Conservation (phyloP, 2,113 vertebrate species). For the Papio anubis region DNA sequence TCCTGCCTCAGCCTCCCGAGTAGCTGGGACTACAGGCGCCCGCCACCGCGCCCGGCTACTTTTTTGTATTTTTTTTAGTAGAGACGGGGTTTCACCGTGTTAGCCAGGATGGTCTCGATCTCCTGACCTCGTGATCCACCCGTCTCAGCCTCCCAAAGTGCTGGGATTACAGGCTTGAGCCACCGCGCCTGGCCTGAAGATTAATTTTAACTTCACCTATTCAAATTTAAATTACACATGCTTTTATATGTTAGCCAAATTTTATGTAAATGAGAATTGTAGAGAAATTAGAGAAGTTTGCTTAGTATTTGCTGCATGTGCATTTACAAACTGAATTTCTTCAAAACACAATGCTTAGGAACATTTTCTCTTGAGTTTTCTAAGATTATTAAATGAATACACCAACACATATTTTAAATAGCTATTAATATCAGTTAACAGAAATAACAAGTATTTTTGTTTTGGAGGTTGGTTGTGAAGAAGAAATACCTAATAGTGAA, state of each 20-base stretch:
- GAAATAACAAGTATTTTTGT: not conserved
- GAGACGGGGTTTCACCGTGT: too few species aligned
- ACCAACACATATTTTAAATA: not conserved
- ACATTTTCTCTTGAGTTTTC: slow-evolving; percentile 20
- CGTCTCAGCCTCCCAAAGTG: too few species aligned
- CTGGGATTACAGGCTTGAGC: too few species aligned
- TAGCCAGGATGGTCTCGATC: too few species aligned
- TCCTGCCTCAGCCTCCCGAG: too few species aligned
- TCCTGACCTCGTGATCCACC: too few species aligned
- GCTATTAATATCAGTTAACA: not conserved
- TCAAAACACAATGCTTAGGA: not conserved
- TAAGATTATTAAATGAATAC: not conserved
- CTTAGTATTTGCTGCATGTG: not conserved
- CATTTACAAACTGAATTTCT: not conserved
- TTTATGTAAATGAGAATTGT: slow-evolving; percentile 44
- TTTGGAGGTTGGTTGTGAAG: not conserved
- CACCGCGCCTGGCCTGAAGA: not conserved
- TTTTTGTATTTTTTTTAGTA: too few species aligned
- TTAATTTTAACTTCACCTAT: not conserved
- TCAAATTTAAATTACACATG: not conserved
- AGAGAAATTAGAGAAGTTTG: not conserved
- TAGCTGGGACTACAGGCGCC: too few species aligned
- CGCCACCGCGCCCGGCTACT: too few species aligned
- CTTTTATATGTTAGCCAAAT: not conserved
- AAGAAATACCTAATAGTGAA: not conserved